A percentile compares a stretch with the other conserved stretches of the same genome.
These are phyloP conservation scores for Mus minutoides DNA, from an alignment of 2,797 vertebrate species.

Conservation along the genomic window DNA sequence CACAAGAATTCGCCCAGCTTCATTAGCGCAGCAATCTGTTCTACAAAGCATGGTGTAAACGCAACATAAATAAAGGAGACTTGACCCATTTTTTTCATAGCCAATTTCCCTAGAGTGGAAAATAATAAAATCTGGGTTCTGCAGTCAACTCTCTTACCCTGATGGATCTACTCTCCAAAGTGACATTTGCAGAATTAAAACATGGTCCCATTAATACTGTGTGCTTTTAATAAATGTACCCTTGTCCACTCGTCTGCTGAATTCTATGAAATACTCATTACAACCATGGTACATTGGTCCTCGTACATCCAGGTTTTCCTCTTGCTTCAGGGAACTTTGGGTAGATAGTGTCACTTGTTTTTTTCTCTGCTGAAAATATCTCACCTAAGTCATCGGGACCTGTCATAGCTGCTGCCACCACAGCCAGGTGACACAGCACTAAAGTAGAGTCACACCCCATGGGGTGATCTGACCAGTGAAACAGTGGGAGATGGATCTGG, in stretches of 20 bases:
- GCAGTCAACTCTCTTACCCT: slow-evolving; percentile 37
- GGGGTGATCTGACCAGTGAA: too few relatives aligned
- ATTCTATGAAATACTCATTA: slow-evolving; percentile 16
- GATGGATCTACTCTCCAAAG: slow-evolving; percentile 63
- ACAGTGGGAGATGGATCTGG: background rate
- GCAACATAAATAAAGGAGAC: slow-evolving; percentile 61
- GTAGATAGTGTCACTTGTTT: slow-evolving; percentile 17
- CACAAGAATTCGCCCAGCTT: slow-evolving; percentile 60
- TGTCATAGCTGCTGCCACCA: background rate
- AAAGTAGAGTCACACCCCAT: background rate
- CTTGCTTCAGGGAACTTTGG: background rate
- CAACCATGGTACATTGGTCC: background rate
- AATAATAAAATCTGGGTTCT: slow-evolving; percentile 64
- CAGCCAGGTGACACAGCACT: background rate
- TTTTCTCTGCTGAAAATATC: slow-evolving; percentile 22
- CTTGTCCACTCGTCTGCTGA: background rate
- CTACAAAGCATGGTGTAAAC: slow-evolving; percentile 52
- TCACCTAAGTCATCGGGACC: background rate
- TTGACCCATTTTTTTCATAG: slow-evolving; percentile 52
- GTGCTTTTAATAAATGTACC: slow-evolving; percentile 49
- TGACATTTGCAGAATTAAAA: slow-evolving; percentile 67
- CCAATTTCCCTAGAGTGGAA: slow-evolving; percentile 51
- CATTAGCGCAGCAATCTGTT: slow-evolving; percentile 69
- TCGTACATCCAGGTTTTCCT: background rate
- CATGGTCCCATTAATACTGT: background rate